Evolutionary conservation across 2,888 invertebrate genomes (phyloP), one percentile per base, ranked within the genome.

Genomic region (Drosophila yooni): DNA sequence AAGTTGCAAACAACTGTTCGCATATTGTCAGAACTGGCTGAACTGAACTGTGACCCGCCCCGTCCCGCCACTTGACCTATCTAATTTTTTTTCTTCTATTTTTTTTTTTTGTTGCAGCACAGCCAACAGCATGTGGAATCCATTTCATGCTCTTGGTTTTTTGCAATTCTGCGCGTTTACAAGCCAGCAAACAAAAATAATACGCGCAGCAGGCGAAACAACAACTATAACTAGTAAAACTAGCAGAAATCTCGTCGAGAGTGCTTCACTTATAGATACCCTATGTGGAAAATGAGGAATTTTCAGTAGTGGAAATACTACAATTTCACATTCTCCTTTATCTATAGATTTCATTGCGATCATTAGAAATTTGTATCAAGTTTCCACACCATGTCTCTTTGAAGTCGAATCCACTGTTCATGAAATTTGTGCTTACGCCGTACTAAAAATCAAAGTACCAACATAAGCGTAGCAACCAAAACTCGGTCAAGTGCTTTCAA

Each of bases 101-200:
- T n/a, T 13, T 36, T 21, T 21, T 21, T 40, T 40, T 53, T 57
- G 8, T 33, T 33, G 11, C 21, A 31, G 6, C 11, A 31, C 50
- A 61, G 48, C 25, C n/a, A 46, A 25, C 31, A 57, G 27, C 54
- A 34, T 62, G 48, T 53, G 25, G 34, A 25, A 21, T 33, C 25
- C 31, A 62, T 48, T 65, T 66, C 21, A 62, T 63, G 43, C 15
- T 25, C 27, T 46, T 33, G n/a, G 13, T 25, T 52, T 61, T 67
- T 59, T 56, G 4, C 56, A 57, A 53, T 63, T 73, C 67, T 36
- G 25, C 25, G 48, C 74, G 52, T 74, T 76, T 79, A 79, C 76
- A 79, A 70, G 64, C 70, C 79, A 77, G 76, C 51, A 67, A 64
- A 31, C 76, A 80, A 71, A 75, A 67, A 78, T 61, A 80, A 80